These are phyloP conservation scores for Rhabdomys pumilio DNA, from an alignment of 2,797 vertebrate genomes.

Conservation along the genomic window DNA sequence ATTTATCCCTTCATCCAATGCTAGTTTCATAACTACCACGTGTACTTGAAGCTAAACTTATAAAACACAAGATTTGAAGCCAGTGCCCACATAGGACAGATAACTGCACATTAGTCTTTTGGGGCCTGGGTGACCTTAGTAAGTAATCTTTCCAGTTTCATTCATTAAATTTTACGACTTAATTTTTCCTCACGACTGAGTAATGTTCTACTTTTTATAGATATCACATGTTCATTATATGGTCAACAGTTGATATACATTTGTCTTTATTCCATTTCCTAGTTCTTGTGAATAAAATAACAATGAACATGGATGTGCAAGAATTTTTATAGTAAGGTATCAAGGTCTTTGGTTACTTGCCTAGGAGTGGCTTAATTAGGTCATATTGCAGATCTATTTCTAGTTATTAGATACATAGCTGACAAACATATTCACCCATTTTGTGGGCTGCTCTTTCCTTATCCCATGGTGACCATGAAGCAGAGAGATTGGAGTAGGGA, in stretches of 20 bases:
- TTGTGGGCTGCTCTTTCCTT: background rate
- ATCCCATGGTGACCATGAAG: background rate
- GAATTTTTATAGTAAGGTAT: background rate
- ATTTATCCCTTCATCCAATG: background rate
- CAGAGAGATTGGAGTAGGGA: too few species aligned
- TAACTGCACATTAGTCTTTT: background rate
- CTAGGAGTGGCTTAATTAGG: background rate
- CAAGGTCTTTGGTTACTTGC: background rate
- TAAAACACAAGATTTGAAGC: background rate
- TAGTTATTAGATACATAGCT: background rate
- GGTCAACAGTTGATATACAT: background rate
- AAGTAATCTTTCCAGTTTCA: background rate
- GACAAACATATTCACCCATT: background rate
- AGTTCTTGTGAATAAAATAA: background rate
- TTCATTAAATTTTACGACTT: background rate
- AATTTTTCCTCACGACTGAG: background rate
- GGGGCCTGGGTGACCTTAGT: background rate
- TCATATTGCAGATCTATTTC: background rate
- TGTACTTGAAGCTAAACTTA: background rate
- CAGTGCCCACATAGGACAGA: background rate
- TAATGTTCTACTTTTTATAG: background rate
- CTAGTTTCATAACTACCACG: background rate
- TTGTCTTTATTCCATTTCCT: background rate
- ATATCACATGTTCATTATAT: background rate
- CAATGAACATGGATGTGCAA: background rate